Percentiles rank a stretch among this genome's conserved stretches.
phyloP scores from a whole-genome alignment of 2,797 vertebrate genomes.

The Steatocranus sp. region DNA sequence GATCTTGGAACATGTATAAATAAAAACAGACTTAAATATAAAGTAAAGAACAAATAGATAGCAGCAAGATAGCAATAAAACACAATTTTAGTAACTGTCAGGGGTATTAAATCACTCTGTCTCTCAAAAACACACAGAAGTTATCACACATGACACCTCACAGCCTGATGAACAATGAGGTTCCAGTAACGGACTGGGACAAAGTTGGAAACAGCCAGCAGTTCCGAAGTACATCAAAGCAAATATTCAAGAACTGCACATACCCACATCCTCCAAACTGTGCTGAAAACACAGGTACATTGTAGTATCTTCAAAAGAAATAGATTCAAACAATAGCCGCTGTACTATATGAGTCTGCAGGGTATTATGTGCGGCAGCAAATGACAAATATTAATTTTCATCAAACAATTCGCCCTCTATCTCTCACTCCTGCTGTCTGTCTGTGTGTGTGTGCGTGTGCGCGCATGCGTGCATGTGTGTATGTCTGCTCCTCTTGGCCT shows the following conservation, averaged over 20 bases:
- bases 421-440: not conserved
- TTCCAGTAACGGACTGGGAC: conserved; percentile 1
- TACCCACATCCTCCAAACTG: not conserved
- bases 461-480: not conserved
- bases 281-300: conserved; percentile 13
- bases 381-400: conserved; percentile 72
- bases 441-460: not conserved
- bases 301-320: conserved; percentile 53
- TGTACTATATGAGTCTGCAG: conserved; percentile 40
- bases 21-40: not conserved
- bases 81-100: not conserved
- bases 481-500: conserved; percentile 58
- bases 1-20: not conserved
- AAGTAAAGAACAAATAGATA: not conserved
- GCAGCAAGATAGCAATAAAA: not conserved
- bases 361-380: conserved; percentile 36
- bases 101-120: conserved; percentile 2
- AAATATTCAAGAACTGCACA: not conserved
- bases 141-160: not conserved
- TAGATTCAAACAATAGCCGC: conserved; percentile 68
- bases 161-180: not conserved
- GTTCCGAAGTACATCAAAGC: conserved; percentile 35
- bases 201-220: conserved; percentile 23
- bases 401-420: conserved; percentile 35
- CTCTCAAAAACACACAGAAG: not conserved